Evolutionary conservation across 2,797 vertebrate genomes (phyloP).

Genomic region (Podarcis lilfordi): DNA sequence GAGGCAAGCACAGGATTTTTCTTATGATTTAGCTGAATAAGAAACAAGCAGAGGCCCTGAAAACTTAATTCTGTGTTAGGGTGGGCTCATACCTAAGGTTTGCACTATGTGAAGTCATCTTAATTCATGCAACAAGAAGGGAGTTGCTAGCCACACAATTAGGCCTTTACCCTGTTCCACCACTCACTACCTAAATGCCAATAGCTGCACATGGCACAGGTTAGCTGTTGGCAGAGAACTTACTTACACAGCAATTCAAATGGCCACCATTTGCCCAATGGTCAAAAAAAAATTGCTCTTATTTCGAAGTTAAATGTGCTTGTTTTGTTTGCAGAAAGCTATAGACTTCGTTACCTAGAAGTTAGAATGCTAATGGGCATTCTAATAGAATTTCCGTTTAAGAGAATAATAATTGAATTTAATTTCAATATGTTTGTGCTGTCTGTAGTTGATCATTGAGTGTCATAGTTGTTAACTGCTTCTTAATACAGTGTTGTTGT

Average conservation of each 20-base stretch:
- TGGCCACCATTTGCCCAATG: background rate
- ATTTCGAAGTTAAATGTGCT: background rate
- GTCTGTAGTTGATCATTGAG: slow-evolving; percentile 24
- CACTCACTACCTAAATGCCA: background rate
- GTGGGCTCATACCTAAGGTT: background rate
- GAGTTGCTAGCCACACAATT: background rate
- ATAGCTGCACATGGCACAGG: background rate
- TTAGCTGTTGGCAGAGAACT: background rate
- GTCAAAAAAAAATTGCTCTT: background rate
- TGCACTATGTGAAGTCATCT: background rate
- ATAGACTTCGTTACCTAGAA: background rate
- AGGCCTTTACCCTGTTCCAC: background rate
- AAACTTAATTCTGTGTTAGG: background rate
- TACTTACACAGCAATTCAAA: background rate
- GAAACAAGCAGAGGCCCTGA: background rate
- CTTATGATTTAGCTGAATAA: background rate
- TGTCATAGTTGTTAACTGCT: slow-evolving; percentile 22
- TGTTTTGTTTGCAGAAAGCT: background rate
- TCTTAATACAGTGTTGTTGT: slow-evolving; percentile 24
- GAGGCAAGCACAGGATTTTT: background rate
- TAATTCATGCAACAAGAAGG: background rate
- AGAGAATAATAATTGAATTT: background rate
- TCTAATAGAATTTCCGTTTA: slow-evolving; percentile 15
- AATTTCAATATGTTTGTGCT: slow-evolving; percentile 1
- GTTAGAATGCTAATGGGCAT: background rate